These are phyloP conservation scores for Melolontha melolontha DNA, from an alignment of 2,888 invertebrate species.

Conservation along the genomic window DNA sequence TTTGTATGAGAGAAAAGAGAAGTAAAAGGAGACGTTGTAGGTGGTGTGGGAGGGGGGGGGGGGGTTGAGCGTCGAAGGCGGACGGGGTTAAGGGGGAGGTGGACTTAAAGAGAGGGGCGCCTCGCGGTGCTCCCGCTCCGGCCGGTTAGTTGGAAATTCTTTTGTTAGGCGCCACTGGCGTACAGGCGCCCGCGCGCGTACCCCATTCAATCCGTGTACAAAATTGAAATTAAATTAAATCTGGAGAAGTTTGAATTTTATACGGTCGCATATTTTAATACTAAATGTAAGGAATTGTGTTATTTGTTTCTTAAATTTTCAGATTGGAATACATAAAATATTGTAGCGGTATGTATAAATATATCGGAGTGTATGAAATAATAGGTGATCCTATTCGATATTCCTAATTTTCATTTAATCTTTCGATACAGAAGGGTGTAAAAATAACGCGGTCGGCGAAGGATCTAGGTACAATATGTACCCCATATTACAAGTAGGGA, in stretches of 20 bases:
- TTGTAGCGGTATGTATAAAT: too few species aligned
- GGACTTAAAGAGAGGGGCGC: background rate
- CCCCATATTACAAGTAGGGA: too few species aligned
- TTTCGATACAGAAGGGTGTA: too few species aligned
- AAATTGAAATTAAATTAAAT: constrained; percentile 51
- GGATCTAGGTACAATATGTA: too few species aligned
- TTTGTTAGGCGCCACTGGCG: constrained; percentile 43
- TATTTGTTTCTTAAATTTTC: background rate
- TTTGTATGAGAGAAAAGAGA: constrained; percentile 49
- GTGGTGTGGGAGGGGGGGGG: too few species aligned
- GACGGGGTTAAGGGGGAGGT: background rate
- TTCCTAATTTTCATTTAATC: too few species aligned
- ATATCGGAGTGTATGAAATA: too few species aligned
- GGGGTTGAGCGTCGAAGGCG: background rate
- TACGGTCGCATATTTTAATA: constrained; percentile 47
- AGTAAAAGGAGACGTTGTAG: constrained; percentile 1
- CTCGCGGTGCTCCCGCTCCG: constrained; percentile 8
- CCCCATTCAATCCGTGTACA: constrained; percentile 47
- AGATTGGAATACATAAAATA: background rate
- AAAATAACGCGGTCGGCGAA: too few species aligned
- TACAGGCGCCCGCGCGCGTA: background rate
- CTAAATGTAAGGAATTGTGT: constrained; percentile 39
- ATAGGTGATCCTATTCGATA: too few species aligned
- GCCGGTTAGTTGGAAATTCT: constrained; percentile 48
- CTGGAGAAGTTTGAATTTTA: constrained; percentile 49